phyloP scores from a whole-genome alignment of 2,888 invertebrate genomes.

The Meta bourneti region DNA sequence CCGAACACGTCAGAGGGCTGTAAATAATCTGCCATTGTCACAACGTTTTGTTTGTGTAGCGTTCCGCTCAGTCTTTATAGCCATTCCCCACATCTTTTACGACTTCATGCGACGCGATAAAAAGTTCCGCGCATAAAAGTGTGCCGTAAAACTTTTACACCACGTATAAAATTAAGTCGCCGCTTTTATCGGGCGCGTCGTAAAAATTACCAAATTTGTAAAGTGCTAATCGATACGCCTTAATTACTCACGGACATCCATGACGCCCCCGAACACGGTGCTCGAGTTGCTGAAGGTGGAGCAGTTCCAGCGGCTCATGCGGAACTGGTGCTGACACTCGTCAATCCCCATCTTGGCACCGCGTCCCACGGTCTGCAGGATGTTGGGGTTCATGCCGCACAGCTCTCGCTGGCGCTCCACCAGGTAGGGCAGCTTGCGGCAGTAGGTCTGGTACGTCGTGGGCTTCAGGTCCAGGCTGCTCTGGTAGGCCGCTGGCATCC shows the following conservation, averaged over 20 bases:
- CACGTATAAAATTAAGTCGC: conserved; percentile 72
- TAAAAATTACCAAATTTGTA: conserved; percentile 74
- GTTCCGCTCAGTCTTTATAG: conserved; percentile 73
- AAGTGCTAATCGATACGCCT: conserved; percentile 73
- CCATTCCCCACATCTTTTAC: conserved; percentile 72
- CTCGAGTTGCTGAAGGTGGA: conserved; percentile 85
- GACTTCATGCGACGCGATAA: conserved; percentile 73
- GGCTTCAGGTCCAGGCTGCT: conserved; percentile 80
- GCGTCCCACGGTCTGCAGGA: conserved; percentile 88
- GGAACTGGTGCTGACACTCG: conserved; percentile 94
- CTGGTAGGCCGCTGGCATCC: conserved; percentile 81
- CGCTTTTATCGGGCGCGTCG: conserved; percentile 68
- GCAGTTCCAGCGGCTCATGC: conserved; percentile 84
- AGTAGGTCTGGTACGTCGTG: conserved; percentile 85
- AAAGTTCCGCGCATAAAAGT: conserved; percentile 71
- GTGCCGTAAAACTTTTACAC: conserved; percentile 75
- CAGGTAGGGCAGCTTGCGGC: conserved; percentile 86
- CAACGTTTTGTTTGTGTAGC: conserved; percentile 74
- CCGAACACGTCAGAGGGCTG: conserved; percentile 68
- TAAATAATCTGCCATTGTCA: conserved; percentile 75
- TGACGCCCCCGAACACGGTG: conserved; percentile 91
- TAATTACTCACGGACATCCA: conserved; percentile 88
- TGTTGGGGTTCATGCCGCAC: conserved; percentile 87
- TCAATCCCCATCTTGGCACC: conserved; percentile 92
- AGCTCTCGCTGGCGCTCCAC: conserved; percentile 87